Conservation (phyloP, 2,113 vertebrate genomes). For the Labrus mixtus region DNA sequence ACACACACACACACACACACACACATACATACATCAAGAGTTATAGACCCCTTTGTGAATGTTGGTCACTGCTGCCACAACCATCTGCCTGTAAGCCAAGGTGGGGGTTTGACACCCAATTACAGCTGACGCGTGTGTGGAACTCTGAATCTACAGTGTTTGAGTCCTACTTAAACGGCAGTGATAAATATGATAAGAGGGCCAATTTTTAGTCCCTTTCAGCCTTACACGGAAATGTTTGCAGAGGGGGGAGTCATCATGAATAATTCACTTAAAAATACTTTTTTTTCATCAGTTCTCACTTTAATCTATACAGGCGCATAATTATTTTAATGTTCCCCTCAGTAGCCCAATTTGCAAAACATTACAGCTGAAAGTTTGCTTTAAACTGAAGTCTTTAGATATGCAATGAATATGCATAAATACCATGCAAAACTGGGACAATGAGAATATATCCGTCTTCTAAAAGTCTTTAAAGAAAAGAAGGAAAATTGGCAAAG, state of each 20-base stretch:
- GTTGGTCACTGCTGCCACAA: slow-evolving; percentile 70
- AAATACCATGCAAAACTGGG: slow-evolving; percentile 63
- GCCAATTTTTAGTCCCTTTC: slow-evolving; percentile 48
- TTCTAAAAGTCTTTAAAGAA: slow-evolving; percentile 46
- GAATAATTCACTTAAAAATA: slow-evolving; percentile 65
- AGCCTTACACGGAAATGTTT: slow-evolving; percentile 60
- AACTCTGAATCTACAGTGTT: slow-evolving; percentile 20
- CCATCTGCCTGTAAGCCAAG: slow-evolving; percentile 69
- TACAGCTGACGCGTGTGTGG: slow-evolving; percentile 25
- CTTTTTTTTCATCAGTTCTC: slow-evolving; percentile 36
- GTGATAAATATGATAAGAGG: slow-evolving; percentile 53
- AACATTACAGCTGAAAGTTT: slow-evolving; percentile 46
- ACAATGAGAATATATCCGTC: slow-evolving; percentile 68
- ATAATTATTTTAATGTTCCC: slow-evolving; percentile 63
- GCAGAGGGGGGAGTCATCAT: slow-evolving; percentile 54
- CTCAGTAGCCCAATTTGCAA: slow-evolving; percentile 50
- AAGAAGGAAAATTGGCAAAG: slow-evolving; percentile 44
- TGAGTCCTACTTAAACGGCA: slow-evolving; percentile 37
- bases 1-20: slow-evolving; percentile 10
- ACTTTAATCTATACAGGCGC: slow-evolving; percentile 52
- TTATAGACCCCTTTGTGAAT: slow-evolving; percentile 60
- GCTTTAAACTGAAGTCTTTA: slow-evolving; percentile 62
- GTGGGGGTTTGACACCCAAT: slow-evolving; percentile 44
- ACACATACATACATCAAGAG: slow-evolving; percentile 47
- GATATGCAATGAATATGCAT: slow-evolving; percentile 74